phyloP scores from a whole-genome alignment of 2,113 vertebrate species.

The Syngnathus typhle region DNA sequence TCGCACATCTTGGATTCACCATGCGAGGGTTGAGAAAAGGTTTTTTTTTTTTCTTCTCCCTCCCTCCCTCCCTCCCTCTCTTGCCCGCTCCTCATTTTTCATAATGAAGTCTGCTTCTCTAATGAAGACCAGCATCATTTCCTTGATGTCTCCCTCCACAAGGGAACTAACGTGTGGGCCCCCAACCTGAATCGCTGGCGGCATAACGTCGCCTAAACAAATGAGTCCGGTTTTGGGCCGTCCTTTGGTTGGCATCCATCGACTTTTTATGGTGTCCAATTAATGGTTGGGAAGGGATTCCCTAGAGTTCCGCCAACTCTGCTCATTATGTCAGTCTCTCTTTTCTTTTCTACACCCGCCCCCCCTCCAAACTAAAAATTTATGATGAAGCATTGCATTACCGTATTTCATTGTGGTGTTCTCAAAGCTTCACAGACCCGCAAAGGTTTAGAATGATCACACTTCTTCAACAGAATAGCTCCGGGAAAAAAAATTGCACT shows the following conservation, averaged over 20 bases:
- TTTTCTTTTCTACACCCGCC: too few species aligned
- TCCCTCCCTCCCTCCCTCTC: background rate
- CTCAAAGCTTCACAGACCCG: background rate
- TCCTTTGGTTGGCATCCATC: slow-evolving; percentile 40
- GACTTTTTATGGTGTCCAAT: slow-evolving; percentile 26
- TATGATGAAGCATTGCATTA: background rate
- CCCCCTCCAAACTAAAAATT: background rate
- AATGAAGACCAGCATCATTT: slow-evolving; percentile 60
- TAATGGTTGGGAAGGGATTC: slow-evolving; percentile 34
- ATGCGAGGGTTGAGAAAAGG: slow-evolving; percentile 36
- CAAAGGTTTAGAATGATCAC: background rate
- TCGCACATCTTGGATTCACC: slow-evolving; percentile 28
- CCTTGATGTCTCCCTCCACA: slow-evolving; percentile 64
- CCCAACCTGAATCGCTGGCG: slow-evolving; percentile 25
- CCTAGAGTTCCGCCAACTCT: slow-evolving; percentile 18
- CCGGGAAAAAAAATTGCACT: background rate
- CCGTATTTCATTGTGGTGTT: background rate
- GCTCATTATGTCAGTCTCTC: background rate
- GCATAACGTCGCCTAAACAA: slow-evolving; percentile 20
- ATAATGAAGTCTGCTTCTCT: slow-evolving; percentile 49
- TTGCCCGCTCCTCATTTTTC: background rate
- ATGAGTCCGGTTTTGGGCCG: slow-evolving; percentile 21
- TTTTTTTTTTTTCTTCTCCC: slow-evolving; percentile 6
- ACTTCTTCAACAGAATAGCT: too few species aligned
- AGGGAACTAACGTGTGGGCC: slow-evolving; percentile 33